phyloP scores from a whole-genome alignment of 2,888 invertebrate genomes.

The Amorpha juglandis region DNA sequence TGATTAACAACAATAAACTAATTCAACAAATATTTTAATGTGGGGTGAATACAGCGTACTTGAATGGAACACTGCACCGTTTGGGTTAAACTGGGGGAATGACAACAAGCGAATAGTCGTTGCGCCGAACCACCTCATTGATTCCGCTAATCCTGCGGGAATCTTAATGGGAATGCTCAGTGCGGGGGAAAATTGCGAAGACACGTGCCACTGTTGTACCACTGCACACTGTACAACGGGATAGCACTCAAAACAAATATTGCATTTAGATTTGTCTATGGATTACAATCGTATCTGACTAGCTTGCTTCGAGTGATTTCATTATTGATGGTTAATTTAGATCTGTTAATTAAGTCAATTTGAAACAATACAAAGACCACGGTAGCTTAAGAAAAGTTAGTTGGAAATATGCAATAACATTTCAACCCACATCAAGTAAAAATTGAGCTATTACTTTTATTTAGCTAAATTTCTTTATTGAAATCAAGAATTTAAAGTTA shows the following conservation, averaged over 20 bases:
- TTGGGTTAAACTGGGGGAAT: conserved; percentile 38
- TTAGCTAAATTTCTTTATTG: no score
- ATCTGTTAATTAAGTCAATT: no score
- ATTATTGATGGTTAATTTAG: no score
- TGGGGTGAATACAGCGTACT: conserved; percentile 13
- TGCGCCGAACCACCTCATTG: conserved; percentile 59
- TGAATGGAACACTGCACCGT: not conserved
- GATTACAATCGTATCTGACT: not conserved
- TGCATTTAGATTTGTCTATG: conserved; percentile 5
- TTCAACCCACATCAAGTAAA: no score
- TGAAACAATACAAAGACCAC: no score
- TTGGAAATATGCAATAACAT: no score
- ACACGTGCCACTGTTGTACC: conserved; percentile 47
- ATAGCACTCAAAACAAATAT: conserved; percentile 16
- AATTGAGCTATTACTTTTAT: no score
- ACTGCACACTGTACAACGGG: not conserved
- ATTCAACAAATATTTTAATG: not conserved
- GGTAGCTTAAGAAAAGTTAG: no score
- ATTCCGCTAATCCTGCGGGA: conserved; percentile 72
- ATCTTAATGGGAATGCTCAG: conserved; percentile 62
- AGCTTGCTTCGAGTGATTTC: not conserved
- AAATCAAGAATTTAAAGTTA: no score
- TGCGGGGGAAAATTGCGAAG: conserved; percentile 54
- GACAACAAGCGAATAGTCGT: conserved; percentile 41
- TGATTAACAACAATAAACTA: not conserved